Evolutionary conservation across 2,797 vertebrate genomes (phyloP).

Genomic region (Malacoctenus gilli): DNA sequence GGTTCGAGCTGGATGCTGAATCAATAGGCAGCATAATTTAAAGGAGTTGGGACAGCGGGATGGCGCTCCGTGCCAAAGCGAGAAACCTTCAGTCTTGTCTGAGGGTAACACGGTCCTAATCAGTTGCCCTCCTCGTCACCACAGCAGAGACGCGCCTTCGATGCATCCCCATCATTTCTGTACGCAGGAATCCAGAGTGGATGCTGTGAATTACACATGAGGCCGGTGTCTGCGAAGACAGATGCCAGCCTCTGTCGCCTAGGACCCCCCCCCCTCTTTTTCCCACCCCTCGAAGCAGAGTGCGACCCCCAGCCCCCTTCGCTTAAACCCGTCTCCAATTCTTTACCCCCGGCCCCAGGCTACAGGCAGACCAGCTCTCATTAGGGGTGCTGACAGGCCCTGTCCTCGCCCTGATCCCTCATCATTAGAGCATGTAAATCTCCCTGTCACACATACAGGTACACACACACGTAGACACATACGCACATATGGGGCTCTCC

Average conservation of each 20-base stretch:
- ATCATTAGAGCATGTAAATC: slow-evolving; percentile 87
- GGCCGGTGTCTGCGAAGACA: slow-evolving; percentile 68
- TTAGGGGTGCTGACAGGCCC: slow-evolving; percentile 82
- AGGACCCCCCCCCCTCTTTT: slow-evolving; percentile 28
- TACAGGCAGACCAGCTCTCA: slow-evolving; percentile 71
- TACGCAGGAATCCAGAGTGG: slow-evolving; percentile 59
- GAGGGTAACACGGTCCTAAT: slow-evolving; percentile 39
- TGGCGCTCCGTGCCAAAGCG: slow-evolving; percentile 53
- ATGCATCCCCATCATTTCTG: slow-evolving; percentile 55
- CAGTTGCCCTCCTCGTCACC: slow-evolving; percentile 37
- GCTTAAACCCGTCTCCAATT: slow-evolving; percentile 55
- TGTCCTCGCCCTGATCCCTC: slow-evolving; percentile 80
- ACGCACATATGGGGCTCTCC: slow-evolving; percentile 21
- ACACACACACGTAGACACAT: slow-evolving; percentile 42
- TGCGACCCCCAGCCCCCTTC: slow-evolving; percentile 41
- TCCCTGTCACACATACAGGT: slow-evolving; percentile 73
- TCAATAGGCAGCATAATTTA: slow-evolving; percentile 62
- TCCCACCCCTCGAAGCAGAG: slow-evolving; percentile 7
- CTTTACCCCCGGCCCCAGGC: slow-evolving; percentile 68
- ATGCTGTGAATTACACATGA: slow-evolving; percentile 60
- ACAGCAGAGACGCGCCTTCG: slow-evolving; percentile 31
- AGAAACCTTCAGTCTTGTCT: slow-evolving; percentile 39
- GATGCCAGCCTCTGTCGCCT: slow-evolving; percentile 71
- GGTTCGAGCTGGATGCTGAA: slow-evolving; percentile 53
- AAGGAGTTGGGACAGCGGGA: slow-evolving; percentile 47